These are phyloP conservation scores for Sparidentex hasta DNA, from an alignment of 2,797 vertebrate genomes.

Conservation along the genomic window DNA sequence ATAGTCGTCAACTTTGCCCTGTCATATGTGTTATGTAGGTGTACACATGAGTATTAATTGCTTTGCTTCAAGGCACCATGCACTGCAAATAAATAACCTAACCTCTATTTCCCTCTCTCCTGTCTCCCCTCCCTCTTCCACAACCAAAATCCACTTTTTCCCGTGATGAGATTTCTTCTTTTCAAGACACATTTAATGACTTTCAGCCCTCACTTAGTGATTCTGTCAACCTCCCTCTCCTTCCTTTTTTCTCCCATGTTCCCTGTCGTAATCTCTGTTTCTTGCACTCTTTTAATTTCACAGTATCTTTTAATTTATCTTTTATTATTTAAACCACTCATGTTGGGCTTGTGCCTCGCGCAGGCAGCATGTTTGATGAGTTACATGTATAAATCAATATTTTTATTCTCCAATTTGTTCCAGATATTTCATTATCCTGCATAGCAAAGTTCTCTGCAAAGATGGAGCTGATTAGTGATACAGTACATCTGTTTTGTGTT, in stretches of 20 bases:
- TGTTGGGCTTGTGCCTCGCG: conserved; percentile 68
- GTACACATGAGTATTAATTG: conserved; percentile 30
- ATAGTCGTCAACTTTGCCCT: not conserved
- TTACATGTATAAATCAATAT: conserved; percentile 79
- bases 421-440: conserved; percentile 70
- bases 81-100: conserved; percentile 17
- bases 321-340: conserved; percentile 80
- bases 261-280: conserved; percentile 69
- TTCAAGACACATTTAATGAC: conserved; percentile 72
- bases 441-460: conserved; percentile 45
- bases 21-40: not conserved
- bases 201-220: conserved; percentile 68
- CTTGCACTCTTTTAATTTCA: conserved; percentile 77
- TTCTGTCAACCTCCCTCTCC: conserved; percentile 63
- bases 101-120: conserved; percentile 31
- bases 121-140: conserved; percentile 34
- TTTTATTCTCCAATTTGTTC: conserved; percentile 67
- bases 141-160: conserved; percentile 65
- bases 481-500: conserved; percentile 49
- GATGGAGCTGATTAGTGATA: conserved; percentile 56
- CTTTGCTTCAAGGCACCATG: conserved; percentile 23
- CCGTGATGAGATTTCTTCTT: conserved; percentile 68
- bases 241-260: conserved; percentile 34
- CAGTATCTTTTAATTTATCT: conserved; percentile 84
- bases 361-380: conserved; percentile 76